Conservation (phyloP, 2,113 vertebrate genomes). For the Gadus macrocephalus region DNA sequence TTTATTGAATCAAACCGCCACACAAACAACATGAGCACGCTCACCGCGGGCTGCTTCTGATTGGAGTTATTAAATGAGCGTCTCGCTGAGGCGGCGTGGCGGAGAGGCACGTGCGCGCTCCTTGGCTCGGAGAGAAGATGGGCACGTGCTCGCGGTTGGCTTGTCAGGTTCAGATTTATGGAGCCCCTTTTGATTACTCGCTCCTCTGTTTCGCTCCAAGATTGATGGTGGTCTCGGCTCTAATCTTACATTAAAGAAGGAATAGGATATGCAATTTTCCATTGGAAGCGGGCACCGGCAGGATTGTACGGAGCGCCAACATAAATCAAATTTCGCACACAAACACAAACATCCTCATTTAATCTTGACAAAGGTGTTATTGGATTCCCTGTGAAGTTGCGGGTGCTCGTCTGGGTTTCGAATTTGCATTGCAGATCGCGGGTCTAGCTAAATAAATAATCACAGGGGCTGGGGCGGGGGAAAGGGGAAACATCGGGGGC, state of each 20-base stretch:
- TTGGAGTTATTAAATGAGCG: slow-evolving; percentile 37
- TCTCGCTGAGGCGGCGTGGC: slow-evolving; percentile 29
- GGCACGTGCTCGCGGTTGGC: not conserved
- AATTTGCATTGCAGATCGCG: slow-evolving; percentile 21
- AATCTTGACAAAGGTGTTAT: slow-evolving; percentile 38
- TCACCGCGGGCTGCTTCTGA: slow-evolving; percentile 1
- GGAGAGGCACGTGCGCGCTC: no score
- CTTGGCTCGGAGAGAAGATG: no score
- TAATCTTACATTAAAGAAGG: slow-evolving; percentile 57
- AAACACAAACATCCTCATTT: slow-evolving; percentile 45
- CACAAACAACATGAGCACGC: no score
- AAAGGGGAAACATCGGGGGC: not conserved
- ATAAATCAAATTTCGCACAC: slow-evolving; percentile 45
- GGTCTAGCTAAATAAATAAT: slow-evolving; percentile 14
- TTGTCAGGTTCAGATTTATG: slow-evolving; percentile 58
- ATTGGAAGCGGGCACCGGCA: slow-evolving; percentile 25
- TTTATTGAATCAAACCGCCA: no score
- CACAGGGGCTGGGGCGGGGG: slow-evolving; percentile 18
- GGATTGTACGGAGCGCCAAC: slow-evolving; percentile 26
- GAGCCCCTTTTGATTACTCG: slow-evolving; percentile 51
- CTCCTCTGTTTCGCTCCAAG: slow-evolving; percentile 42
- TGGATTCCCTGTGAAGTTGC: slow-evolving; percentile 39
- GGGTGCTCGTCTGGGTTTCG: slow-evolving; percentile 4
- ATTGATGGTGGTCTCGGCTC: slow-evolving; percentile 48
- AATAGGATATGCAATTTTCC: slow-evolving; percentile 41